Evolutionary conservation across 2,113 vertebrate genomes (phyloP).

Genomic region (Ochotona princeps): DNA sequence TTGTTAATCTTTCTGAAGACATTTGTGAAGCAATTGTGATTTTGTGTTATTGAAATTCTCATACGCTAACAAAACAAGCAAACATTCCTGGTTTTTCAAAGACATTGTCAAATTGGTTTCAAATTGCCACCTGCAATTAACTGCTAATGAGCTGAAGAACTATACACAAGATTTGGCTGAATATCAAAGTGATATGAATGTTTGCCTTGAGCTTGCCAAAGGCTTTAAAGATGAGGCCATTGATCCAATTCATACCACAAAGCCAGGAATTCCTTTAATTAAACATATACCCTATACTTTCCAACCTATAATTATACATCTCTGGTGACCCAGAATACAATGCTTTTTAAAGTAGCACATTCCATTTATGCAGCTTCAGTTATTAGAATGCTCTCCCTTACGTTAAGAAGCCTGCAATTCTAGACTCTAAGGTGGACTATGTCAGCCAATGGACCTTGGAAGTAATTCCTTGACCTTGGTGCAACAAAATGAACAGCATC

Average conservation of each 20-base stretch:
- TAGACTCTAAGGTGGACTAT: too few species aligned
- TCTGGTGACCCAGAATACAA: neutral
- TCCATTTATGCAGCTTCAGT: neutral
- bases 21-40: neutral
- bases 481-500: too few species aligned
- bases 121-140: conserved; percentile 28
- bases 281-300: neutral
- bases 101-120: conserved; percentile 18
- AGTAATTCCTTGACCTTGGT: too few species aligned
- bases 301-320: neutral
- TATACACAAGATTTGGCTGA: conserved; percentile 27
- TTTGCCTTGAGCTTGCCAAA: conserved; percentile 42
- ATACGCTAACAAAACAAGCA: neutral
- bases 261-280: neutral
- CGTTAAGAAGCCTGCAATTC: neutral
- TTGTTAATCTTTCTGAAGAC: neutral
- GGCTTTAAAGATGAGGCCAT: neutral
- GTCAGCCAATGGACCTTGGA: too few species aligned
- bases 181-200: conserved; percentile 3
- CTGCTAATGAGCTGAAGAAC: conserved; percentile 12
- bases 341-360: neutral
- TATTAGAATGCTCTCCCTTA: neutral
- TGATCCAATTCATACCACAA: neutral
- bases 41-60: conserved; percentile 19
- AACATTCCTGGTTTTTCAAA: neutral